Base-by-base conservation (phyloP, 2,888 invertebrate species). In the Apoderus coryli region DNA sequence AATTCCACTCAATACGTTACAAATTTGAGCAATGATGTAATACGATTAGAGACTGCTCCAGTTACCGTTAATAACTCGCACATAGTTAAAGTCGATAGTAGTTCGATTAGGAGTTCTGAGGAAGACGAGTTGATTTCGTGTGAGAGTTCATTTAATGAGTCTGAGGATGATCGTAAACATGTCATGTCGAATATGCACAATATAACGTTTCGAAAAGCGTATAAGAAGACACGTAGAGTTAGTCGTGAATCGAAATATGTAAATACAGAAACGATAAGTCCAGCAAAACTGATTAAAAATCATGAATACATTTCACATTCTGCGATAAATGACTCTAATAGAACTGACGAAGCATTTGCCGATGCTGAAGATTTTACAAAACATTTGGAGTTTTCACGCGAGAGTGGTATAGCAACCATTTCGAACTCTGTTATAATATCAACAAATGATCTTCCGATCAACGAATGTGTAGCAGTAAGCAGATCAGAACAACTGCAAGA, bases 81-180 rank as follows among this genome's bases (percentile, higher is more conserved):
- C 15, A 4, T 25, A 22, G 14, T 22, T 11, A 19, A 25, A 10
- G 10, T 29, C 3, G 15, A 16, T 6, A 36, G 25, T 14, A 31
- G 26, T 14, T 9, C 31, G 2, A n/a, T n/a, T n/a, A 34, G 31
- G 1, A 29, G 27, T 11, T 30, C 30, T n/a, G 27, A 40, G 3
- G 29, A 29, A 3, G 33, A 37, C 4, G 27, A 33, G 9, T 29
- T 40, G 5, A 36, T 36, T 11, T 38, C 39, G 2, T 43, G 37
- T 16, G 48, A 48, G 24, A 45, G 44, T 19, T 48, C 49, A 4
- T 27, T 41, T 6, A 44, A 45, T 22, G 50, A 50, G 33, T 49
- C 49, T 2, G 49, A 50, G 27, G 41, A 42, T 12, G 41, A 44
- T 11, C 9, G 22, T 10, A 24, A 32, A 13, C 42, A 37, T 27